Evolutionary conservation across 1,140 invertebrate genomes (phyloP).

Genomic region (Laupala kohalensis): DNA sequence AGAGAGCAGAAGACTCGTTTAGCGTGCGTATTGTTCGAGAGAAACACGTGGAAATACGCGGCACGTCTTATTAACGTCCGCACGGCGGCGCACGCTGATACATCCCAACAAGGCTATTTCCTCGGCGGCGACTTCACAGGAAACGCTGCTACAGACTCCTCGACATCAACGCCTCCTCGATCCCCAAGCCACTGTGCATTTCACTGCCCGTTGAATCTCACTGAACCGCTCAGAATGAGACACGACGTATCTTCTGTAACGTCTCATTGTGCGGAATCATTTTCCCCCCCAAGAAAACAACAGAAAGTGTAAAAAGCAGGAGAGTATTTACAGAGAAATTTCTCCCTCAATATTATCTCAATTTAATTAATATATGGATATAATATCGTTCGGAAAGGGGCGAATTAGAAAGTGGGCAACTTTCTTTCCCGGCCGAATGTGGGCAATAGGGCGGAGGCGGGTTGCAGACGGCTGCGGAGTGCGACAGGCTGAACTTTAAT

Average conservation of each 20-base stretch:
- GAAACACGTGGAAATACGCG: background rate
- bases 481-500: background rate
- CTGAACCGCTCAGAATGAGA: background rate
- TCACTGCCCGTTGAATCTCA: background rate
- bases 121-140: background rate
- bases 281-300: too few species aligned
- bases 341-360: background rate
- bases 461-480: background rate
- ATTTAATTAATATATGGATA: background rate
- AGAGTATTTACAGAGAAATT: background rate
- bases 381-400: background rate
- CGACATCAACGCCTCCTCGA: background rate
- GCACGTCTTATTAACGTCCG: background rate
- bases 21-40: background rate
- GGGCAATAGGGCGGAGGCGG: background rate
- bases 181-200: too few species aligned
- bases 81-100: background rate
- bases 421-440: background rate
- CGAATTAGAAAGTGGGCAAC: background rate
- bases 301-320: background rate
- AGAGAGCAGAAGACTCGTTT: too few species aligned
- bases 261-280: background rate
- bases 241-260: background rate
- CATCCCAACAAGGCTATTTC: background rate
- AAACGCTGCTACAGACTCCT: background rate